Conservation (phyloP, 2,888 invertebrate genomes). For the Pseudococcus viburni region DNA sequence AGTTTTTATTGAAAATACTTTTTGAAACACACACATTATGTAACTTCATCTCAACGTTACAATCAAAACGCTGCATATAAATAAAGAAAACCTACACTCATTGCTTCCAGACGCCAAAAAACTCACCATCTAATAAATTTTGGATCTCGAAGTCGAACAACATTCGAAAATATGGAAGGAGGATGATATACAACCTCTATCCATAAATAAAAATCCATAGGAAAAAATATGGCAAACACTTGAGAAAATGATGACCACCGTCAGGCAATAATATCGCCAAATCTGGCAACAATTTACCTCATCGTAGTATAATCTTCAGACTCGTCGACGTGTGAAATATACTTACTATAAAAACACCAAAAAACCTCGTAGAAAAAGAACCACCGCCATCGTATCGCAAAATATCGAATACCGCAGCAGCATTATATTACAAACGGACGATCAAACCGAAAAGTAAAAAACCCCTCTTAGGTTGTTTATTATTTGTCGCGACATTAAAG, state of each 20-base stretch:
- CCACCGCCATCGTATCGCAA: too few species aligned
- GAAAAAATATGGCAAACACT: not conserved
- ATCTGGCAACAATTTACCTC: constrained; percentile 1
- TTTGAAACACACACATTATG: too few species aligned
- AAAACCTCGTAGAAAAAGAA: not conserved
- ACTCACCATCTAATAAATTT: not conserved
- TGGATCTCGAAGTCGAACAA: not conserved
- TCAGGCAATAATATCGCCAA: not conserved
- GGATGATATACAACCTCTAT: not conserved
- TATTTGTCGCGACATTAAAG: constrained; percentile 62
- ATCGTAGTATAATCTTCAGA: not conserved
- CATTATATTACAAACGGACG: not conserved
- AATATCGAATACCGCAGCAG: not conserved
- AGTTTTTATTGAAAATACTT: too few species aligned
- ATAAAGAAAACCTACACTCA: too few species aligned
- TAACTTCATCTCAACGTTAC: too few species aligned
- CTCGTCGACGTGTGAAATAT: not conserved
- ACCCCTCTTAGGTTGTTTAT: constrained; percentile 61
- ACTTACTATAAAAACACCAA: not conserved
- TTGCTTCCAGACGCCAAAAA: not conserved
- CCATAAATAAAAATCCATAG: too few species aligned
- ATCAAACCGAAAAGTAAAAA: not conserved
- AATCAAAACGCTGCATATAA: too few species aligned
- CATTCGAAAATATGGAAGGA: not conserved
- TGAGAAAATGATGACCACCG: not conserved